phyloP scores from a whole-genome alignment of 2,888 invertebrate species.

The Caenorhabditis macrosperma region DNA sequence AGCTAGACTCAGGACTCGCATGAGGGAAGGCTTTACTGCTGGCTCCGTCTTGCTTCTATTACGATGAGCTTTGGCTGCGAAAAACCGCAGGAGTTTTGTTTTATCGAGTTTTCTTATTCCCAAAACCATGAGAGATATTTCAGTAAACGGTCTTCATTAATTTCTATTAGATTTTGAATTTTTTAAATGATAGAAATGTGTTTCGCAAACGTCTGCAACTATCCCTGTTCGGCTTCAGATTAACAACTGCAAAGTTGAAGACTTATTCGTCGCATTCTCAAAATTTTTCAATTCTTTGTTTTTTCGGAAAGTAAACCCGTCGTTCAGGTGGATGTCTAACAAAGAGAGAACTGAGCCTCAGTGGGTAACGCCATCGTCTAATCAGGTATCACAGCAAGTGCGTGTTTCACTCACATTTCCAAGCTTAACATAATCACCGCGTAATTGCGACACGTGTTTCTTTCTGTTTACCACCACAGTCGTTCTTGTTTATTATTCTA shows the following conservation, averaged over 20 bases:
- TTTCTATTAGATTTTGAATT: too few species aligned
- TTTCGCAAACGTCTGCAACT: too few species aligned
- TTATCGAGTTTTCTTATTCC: too few species aligned
- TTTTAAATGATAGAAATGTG: too few species aligned
- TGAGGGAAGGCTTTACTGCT: slow-evolving; percentile 25
- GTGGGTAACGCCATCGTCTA: slow-evolving; percentile 79
- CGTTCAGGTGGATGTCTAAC: slow-evolving; percentile 66
- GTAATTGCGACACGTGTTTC: too few species aligned
- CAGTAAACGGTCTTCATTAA: too few species aligned
- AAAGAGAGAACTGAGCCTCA: slow-evolving; percentile 78
- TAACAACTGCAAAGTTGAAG: too few species aligned
- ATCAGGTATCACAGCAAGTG: slow-evolving; percentile 76
- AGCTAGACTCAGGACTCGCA: neutral
- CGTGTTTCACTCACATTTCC: slow-evolving; percentile 63
- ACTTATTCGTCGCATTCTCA: too few species aligned
- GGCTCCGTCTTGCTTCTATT: slow-evolving; percentile 29
- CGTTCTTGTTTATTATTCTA: too few species aligned
- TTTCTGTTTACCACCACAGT: too few species aligned
- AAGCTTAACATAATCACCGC: neutral
- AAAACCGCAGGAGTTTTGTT: slow-evolving; percentile 16
- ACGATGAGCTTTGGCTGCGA: slow-evolving; percentile 36
- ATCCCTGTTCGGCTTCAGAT: too few species aligned
- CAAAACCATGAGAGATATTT: too few species aligned
- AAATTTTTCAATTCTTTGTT: neutral
- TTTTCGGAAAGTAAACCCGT: neutral